Evolutionary conservation across 1,140 invertebrate species (phyloP).

Genomic region (Drosophila albomicans): DNA sequence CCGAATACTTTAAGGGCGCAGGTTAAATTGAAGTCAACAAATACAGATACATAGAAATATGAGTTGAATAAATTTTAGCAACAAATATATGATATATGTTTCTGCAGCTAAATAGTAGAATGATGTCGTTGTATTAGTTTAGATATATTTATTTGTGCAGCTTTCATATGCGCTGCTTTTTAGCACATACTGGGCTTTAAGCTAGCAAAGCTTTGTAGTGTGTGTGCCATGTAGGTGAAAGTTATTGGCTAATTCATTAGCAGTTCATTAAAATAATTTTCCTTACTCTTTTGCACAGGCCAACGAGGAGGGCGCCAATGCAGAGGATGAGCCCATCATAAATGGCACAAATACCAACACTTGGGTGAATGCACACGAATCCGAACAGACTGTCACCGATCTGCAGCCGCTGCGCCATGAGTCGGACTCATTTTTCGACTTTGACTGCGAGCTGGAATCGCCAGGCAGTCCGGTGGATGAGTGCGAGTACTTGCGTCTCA

Average conservation of each 20-base stretch:
- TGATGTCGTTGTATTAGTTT: too few relatives aligned
- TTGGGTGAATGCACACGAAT: constrained; percentile 72
- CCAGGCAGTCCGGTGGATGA: constrained; percentile 89
- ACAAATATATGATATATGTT: too few relatives aligned
- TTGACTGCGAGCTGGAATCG: constrained; percentile 87
- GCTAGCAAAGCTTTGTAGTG: too few relatives aligned
- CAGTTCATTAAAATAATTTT: neutral
- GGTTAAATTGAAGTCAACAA: constrained; percentile 2
- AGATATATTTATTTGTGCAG: too few relatives aligned
- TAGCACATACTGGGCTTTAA: too few relatives aligned
- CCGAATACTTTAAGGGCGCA: constrained; percentile 61
- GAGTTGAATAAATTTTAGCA: neutral
- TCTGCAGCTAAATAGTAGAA: too few relatives aligned
- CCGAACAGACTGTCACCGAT: constrained; percentile 79
- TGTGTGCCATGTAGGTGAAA: too few relatives aligned
- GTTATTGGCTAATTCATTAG: too few relatives aligned
- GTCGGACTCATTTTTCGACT: constrained; percentile 87
- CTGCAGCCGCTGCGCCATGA: constrained; percentile 85
- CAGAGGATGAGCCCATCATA: constrained; percentile 80
- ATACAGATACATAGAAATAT: neutral
- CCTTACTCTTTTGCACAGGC: constrained; percentile 39
- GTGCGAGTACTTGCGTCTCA: constrained; percentile 84
- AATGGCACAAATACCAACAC: constrained; percentile 76
- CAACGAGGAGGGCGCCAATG: constrained; percentile 70
- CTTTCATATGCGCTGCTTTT: too few relatives aligned